Evolutionary conservation across 2,888 invertebrate species (phyloP), one percentile per base, ranked within the genome.

Genomic region (Pterostichus madidus): DNA sequence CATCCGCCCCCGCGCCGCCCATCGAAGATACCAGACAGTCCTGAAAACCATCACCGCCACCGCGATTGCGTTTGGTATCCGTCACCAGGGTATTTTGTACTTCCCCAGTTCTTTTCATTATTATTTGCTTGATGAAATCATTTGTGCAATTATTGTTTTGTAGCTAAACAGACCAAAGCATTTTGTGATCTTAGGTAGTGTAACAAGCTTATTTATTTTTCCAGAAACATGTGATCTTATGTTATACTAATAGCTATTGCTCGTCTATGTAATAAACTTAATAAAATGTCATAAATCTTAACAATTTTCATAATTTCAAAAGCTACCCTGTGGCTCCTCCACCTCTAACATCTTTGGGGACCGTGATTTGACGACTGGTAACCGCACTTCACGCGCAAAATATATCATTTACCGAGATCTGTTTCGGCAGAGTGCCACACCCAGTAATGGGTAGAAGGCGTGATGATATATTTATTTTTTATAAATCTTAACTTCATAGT

Each of bases 161-260:
- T 83, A 83, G 83, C 83, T 77, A 83, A 83, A 83, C 83, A 83
- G 83, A 83, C 83, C 83, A 83, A 83, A 83, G 83, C 83, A 83
- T 76, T 83, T 83, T 83, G 83, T 83, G 83, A 83, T 83, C 68
- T 83, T 83, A 77, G 77, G 52, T 64, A 79, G 79, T 77, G 71
- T 71, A 80, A 80, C 80, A 80, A 80, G 80, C 80, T 80, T 80
- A 80, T 80, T 80, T 80, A 80, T 80, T 80, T 80, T 80, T 80
- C 80, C 80, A 79, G 49, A 79, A 79, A 79, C 79, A 80, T 73
- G 80, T 80, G 80, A 80, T 80, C 80, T 80, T 80, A 53, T 80
- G 80, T 80, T 80, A 78, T 75, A 64, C 80, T 80, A 73, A 73
- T 80, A 71, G 71, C 73, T 80, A 71, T 80, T 73, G 73, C 73